Evolutionary conservation across 2,797 vertebrate genomes (phyloP), one percentile per base, ranked within the genome.

Genomic region (Macrochelys suwanniensis): DNA sequence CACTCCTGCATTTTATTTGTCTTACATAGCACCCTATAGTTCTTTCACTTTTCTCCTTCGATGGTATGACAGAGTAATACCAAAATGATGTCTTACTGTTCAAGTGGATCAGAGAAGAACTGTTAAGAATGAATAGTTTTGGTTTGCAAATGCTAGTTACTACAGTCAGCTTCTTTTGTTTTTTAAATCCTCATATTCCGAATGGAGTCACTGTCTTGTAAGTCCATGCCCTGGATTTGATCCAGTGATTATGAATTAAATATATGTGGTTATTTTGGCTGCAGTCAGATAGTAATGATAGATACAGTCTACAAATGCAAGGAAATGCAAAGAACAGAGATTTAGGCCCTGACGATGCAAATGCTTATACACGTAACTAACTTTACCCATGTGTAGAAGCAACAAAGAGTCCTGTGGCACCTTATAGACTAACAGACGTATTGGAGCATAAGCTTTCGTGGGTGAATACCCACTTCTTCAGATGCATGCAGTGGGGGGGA

Each of bases 1-100:
- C 15, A 45, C 37, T 89, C 51, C 11, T 93, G 77, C 23, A 28
- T 49, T 89, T 47, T 88, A 68, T 86, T 90, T 97, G 28, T 53
- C 57, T 78, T 71, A 90, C 88, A 88, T 61, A 84, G 87, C 83
- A 87, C 15, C 54, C 92, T 54, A 1, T 26, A 79, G 15, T 84
- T 95, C 5, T 92, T 94, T 25, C 5, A 45, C 7, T 88, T 89
- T 15, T 94, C 53, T 81, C 56, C 45, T 15, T 37, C 23, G 5
- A 11, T 74, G 13, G 6, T 33, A 33, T 49, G 17, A 42, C 6
- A 82, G 45, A 84, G 61, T 78, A 80, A 65, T n/a, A 25, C 45
- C 26, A 59, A 31, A 89, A 89, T 26, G 19, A n/a, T 16, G 2
- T 33, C 83, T 86, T 15, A n/a, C 53, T 50, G 57, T 89, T 95